These are phyloP conservation scores for Neopipo cinnamomea DNA, from an alignment of 2,113 vertebrate species.

Conservation along the genomic window DNA sequence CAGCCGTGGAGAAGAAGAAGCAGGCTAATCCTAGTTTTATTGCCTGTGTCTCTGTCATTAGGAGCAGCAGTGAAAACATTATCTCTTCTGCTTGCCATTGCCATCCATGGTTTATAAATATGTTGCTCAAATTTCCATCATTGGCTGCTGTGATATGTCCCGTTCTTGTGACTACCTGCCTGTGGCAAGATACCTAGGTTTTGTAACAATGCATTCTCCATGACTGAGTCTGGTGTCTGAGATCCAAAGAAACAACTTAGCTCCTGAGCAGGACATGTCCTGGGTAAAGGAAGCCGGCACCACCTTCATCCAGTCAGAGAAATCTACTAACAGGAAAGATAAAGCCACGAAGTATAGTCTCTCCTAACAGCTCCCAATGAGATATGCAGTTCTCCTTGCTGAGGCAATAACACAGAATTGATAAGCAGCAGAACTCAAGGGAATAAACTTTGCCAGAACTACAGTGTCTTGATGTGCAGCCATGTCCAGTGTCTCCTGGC, in stretches of 20 bases:
- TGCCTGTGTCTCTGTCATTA: neutral
- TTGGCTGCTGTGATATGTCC: neutral
- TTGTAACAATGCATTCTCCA: neutral
- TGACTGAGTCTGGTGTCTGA: neutral
- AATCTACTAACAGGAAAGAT: neutral
- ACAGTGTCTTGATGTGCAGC: fast-evolving
- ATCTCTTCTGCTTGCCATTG: neutral
- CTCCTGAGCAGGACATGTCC: neutral
- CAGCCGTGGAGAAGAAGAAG: neutral
- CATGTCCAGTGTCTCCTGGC: neutral
- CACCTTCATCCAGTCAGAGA: neutral
- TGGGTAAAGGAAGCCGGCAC: neutral
- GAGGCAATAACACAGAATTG: neutral
- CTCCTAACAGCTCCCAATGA: neutral
- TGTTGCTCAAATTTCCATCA: neutral
- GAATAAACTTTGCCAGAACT: neutral
- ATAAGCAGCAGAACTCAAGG: neutral
- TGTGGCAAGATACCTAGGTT: neutral
- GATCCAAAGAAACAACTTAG: neutral
- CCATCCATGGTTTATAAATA: neutral
- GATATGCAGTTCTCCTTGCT: neutral
- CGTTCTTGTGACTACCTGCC: neutral
- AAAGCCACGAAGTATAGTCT: neutral
- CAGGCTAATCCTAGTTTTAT: neutral
- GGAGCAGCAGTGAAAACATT: neutral